phyloP scores from a whole-genome alignment of 2,113 vertebrate genomes.

The Origma solitaria region DNA sequence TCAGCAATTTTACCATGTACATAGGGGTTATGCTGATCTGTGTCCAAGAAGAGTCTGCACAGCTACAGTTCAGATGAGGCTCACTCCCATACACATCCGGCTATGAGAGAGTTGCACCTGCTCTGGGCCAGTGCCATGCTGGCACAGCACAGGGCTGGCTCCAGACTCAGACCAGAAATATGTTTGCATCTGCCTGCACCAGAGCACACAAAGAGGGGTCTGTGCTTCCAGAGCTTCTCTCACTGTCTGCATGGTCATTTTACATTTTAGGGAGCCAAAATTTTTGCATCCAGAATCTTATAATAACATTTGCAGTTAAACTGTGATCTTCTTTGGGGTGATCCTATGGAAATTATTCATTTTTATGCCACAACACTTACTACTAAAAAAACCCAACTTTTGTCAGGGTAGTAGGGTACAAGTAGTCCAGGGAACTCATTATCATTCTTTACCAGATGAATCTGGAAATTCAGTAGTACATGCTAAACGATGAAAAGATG shows the following conservation, averaged over 20 bases:
- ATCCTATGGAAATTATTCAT: not conserved
- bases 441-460: constrained; percentile 16
- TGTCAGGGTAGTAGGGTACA: not conserved
- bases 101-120: not conserved
- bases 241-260: not conserved
- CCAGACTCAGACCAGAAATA: not conserved
- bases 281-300: not conserved
- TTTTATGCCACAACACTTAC: not conserved
- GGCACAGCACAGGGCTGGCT: not conserved
- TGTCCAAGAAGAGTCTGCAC: not conserved
- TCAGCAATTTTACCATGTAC: not conserved
- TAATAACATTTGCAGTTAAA: not conserved
- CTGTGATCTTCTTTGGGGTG: not conserved
- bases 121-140: not conserved
- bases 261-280: not conserved
- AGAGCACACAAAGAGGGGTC: not conserved
- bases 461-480: not conserved
- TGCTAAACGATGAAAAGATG: not conserved
- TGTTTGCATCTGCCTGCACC: not conserved
- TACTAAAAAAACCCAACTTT: not conserved
- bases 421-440: not conserved
- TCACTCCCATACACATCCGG: not conserved
- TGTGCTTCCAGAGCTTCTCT: not conserved
- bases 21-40: not conserved
- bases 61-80: not conserved